A percentile compares a stretch with the other conserved stretches of the same genome.
phyloP scores from a whole-genome alignment of 2,888 invertebrate species.

The Acrocyrtus sp. region DNA sequence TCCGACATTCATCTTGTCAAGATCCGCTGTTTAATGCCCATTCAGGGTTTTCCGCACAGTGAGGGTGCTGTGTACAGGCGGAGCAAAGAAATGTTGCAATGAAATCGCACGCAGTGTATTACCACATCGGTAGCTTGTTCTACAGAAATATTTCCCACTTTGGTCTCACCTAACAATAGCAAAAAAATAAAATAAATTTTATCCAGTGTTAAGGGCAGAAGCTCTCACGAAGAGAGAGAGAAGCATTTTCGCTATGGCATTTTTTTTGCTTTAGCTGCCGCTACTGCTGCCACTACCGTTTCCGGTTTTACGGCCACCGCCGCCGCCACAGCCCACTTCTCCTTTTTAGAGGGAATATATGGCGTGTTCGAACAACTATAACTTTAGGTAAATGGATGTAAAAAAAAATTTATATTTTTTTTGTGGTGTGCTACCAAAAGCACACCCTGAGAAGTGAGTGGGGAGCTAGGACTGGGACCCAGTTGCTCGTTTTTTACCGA shows the following conservation, averaged over 20 bases:
- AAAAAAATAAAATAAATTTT: background rate
- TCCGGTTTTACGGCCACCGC: conserved; percentile 33
- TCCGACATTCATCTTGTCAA: conserved; percentile 32
- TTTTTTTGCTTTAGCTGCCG: background rate
- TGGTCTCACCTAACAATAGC: too few species aligned
- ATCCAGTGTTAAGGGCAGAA: background rate
- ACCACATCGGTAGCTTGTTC: conserved; percentile 25
- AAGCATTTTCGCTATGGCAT: background rate
- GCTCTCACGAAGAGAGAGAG: background rate
- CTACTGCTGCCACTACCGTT: conserved; percentile 19
- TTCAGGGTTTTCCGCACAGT: conserved; percentile 59
- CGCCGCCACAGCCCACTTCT: too few species aligned
- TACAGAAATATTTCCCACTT: background rate
- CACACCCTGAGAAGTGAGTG: conserved; percentile 32
- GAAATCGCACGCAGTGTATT: conserved; percentile 21
- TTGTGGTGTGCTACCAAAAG: conserved; percentile 14
- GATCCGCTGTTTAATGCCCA: conserved; percentile 54
- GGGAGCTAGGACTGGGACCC: conserved; percentile 32
- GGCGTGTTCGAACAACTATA: too few species aligned
- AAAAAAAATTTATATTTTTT: too few species aligned
- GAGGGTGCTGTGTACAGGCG: conserved; percentile 24
- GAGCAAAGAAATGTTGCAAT: conserved; percentile 23
- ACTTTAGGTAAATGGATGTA: conserved; percentile 24
- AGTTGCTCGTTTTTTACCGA: conserved; percentile 37
- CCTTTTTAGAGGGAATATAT: background rate